Percentiles rank a stretch among this genome's conserved stretches.
These are phyloP conservation scores for Rhagologus leucostigma DNA, from an alignment of 2,113 vertebrate species.

Conservation along the genomic window DNA sequence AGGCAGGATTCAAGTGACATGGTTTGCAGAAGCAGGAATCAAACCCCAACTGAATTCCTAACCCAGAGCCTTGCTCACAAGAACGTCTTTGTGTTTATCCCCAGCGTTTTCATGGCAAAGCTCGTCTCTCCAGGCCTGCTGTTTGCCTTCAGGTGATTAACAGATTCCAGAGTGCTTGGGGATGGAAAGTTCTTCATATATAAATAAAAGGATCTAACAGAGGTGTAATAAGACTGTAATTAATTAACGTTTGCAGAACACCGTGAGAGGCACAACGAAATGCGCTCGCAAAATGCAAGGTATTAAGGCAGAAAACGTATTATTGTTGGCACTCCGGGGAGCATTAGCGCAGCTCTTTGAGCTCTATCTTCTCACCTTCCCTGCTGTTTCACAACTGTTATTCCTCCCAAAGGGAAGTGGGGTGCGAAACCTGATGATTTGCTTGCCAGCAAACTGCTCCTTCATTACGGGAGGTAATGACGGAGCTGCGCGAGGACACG, in stretches of 20 bases:
- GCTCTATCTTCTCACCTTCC: conserved; percentile 10
- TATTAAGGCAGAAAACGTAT: not conserved
- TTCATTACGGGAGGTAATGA: not conserved
- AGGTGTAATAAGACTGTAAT: conserved; percentile 15
- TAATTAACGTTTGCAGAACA: conserved; percentile 7
- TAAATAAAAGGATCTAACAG: conserved; percentile 42
- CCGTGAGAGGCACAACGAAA: not conserved
- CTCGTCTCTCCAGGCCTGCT: not conserved
- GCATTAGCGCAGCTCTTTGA: not conserved
- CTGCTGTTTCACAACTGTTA: conserved; percentile 23
- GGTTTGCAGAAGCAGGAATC: not conserved
- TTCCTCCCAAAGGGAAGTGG: not conserved
- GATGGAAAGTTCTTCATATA: not conserved
- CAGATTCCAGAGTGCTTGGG: not conserved
- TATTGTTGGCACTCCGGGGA: conserved; percentile 13
- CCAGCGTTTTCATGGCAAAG: not conserved
- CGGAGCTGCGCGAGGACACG: accelerated
- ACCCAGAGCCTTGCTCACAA: not conserved
- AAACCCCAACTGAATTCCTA: not conserved
- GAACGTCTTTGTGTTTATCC: not conserved
- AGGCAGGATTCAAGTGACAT: not conserved
- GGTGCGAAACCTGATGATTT: not conserved
- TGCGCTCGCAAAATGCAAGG: not conserved
- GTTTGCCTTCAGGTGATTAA: not conserved
- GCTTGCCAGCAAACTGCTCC: not conserved